Base-by-base conservation (phyloP, 2,797 vertebrate genomes). In the Rhyacichthys aspro region DNA sequence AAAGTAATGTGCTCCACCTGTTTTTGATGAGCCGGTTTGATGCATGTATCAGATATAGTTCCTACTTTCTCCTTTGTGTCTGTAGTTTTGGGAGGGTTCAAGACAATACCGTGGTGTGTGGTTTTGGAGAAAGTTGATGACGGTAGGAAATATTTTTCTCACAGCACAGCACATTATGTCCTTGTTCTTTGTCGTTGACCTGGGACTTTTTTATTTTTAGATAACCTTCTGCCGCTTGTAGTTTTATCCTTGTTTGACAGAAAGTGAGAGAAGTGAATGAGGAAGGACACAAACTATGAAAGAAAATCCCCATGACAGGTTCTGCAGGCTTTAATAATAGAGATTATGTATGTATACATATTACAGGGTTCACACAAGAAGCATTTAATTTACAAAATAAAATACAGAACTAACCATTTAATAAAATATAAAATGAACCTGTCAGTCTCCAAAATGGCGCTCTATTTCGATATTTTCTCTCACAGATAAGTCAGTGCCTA, bases 401-500 rank as follows among this genome's bases (percentile, higher is more conserved):
- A n/a, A n/a, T n/a, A n/a, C n/a, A n/a, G n/a, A n/a, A n/a, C n/a
- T n/a, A n/a, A n/a, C n/a, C n/a, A n/a, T n/a, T n/a, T n/a, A n/a
- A n/a, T n/a, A n/a, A n/a, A n/a, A n/a, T n/a, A n/a, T n/a, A 28
- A 28, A 3, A 3, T 28, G 23, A 3, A 28, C 4, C 23, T 28
- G 23, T 28, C 23, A 2, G 23, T 28, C 23, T 28, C 23, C 23
- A 28, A 28, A 28, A 28, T 28, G 3, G 23, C 23, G 7, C 4
- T 45, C 10, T 45, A 11, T 44, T 4, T 18, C 18, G 11, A 11
- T 15, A 6, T 8, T 6, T 36, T 18, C 12, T 41, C 46, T 39
- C 44, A 2, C 67, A 89, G 88, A 77, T 53, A 77, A 85, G 52
- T 61, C 78, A 32, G 73, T 95, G 68, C 97, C 96, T 54, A 94